phyloP scores from a whole-genome alignment of 2,797 vertebrate species.

The Oryzias sinensis region DNA sequence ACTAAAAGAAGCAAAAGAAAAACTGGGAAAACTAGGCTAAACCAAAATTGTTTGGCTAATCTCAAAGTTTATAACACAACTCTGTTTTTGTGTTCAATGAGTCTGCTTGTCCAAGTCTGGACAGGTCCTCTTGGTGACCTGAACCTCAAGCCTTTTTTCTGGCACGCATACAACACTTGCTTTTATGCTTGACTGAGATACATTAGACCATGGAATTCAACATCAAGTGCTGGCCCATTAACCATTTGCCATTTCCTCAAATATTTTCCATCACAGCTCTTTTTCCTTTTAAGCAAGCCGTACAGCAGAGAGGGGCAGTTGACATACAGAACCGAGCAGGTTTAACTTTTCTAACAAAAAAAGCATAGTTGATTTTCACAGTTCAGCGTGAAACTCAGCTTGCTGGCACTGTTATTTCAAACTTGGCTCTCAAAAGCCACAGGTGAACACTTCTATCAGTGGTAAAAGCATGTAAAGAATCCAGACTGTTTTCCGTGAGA shows the following conservation, averaged over 20 bases:
- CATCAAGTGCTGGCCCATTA: constrained; percentile 75
- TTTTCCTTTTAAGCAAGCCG: constrained; percentile 39
- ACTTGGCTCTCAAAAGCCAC: not conserved
- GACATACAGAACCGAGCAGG: constrained; percentile 3
- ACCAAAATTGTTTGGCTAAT: not conserved
- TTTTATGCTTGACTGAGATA: constrained; percentile 74
- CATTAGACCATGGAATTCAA: constrained; percentile 78
- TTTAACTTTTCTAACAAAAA: not conserved
- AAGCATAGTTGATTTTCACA: constrained; percentile 4
- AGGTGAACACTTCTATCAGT: too few species aligned
- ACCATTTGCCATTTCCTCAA: constrained; percentile 74
- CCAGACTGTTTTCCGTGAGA: not conserved
- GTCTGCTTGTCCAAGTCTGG: constrained; percentile 52
- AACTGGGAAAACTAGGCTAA: not conserved
- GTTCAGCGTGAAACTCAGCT: constrained; percentile 11
- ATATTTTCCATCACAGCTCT: constrained; percentile 70
- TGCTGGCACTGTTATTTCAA: constrained; percentile 9
- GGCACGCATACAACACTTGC: constrained; percentile 65
- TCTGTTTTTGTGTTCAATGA: constrained; percentile 3
- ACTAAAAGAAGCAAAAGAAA: constrained; percentile 7
- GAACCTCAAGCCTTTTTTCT: constrained; percentile 61
- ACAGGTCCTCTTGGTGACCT: constrained; percentile 73
- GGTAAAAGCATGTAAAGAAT: not conserved
- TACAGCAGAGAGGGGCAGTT: constrained; percentile 5
- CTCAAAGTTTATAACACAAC: constrained; percentile 8